Conservation (phyloP, 2,113 vertebrate genomes). For the Mus pahari region DNA sequence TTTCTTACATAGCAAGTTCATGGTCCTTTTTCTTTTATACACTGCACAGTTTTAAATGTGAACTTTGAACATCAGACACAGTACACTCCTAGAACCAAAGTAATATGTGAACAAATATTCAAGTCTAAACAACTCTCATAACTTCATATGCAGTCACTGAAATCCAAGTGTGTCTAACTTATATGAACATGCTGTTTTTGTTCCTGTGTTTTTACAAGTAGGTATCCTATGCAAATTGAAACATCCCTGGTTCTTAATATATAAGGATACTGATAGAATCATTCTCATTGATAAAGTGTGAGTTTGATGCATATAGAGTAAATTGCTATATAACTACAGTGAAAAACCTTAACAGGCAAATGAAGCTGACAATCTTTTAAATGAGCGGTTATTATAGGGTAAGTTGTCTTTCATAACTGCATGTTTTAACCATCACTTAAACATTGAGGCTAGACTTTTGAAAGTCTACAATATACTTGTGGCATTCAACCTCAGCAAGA, state of each 20-base stretch:
- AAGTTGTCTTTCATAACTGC: neutral
- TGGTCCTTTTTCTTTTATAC: neutral
- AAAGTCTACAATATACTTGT: neutral
- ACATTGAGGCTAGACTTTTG: neutral
- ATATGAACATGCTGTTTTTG: neutral
- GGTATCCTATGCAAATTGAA: neutral
- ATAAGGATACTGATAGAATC: no score
- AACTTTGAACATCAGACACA: neutral
- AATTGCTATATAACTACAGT: neutral
- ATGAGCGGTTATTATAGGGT: neutral
- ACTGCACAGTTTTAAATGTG: neutral
- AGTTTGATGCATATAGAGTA: neutral
- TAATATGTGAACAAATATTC: neutral
- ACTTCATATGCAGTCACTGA: neutral
- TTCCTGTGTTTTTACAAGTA: constrained; percentile 7
- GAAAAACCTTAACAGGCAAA: neutral
- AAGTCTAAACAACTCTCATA: neutral
- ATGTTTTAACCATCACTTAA: neutral
- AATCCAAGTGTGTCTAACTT: neutral
- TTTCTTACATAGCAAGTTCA: neutral
- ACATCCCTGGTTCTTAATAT: neutral
- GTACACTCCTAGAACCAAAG: neutral
- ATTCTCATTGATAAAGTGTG: constrained; percentile 28
- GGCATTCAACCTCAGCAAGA: neutral
- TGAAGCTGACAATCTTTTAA: constrained; percentile 8